Evolutionary conservation across 1,140 invertebrate species (phyloP), one percentile per base, ranked within the genome.

Genomic region (Scylla paramamosain): DNA sequence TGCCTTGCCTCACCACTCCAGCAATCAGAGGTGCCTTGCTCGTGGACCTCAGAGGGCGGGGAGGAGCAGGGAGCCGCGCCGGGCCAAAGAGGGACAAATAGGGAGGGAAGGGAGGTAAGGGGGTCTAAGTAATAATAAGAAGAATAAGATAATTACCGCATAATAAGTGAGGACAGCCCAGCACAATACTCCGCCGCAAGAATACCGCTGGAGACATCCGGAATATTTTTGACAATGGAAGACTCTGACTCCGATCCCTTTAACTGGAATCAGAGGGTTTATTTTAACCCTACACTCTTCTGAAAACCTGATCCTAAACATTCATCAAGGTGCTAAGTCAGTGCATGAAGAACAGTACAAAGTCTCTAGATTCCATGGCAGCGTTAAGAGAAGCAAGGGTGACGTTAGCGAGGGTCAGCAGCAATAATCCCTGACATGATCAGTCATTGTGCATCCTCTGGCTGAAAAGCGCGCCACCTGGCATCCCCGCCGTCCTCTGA

Each of bases 371-470:
- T 31, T 91, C 0, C 1, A 10, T 1, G n/a, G n/a, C 59, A n/a
- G 46, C 31, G 28, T 48, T 48, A 25, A 46, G 10, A 31, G 28
- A 31, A 20, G 59, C 20, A 39, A 1, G 48, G 89, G n/a, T 16
- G 89, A 20, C 10, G 31, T 28, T 52, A 91, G 4, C 46, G 89
- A 91, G 89, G 89, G 0, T 25, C 16, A 25, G 28, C 3, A 45
- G 45, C 46, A 93, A 86, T 86, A 83, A 48, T 83, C 31, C 31
- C 25, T 82, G 46, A 84, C 83, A 84, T 46, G 92, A 93, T 84
- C 82, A 86, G 92, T 93, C 92, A 93, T 93, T 45, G 92, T 93
- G 82, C 32, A 93, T 86, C 82, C 92, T 93, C 83, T 20, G n/a
- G 12, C 28, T 93, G 67, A 86, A 84, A 82, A 67, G 91, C 31